Percentiles rank a stretch among this genome's conserved stretches.
These are phyloP conservation scores for Remorina albescens DNA, from an alignment of 2,797 vertebrate species.

Conservation along the genomic window DNA sequence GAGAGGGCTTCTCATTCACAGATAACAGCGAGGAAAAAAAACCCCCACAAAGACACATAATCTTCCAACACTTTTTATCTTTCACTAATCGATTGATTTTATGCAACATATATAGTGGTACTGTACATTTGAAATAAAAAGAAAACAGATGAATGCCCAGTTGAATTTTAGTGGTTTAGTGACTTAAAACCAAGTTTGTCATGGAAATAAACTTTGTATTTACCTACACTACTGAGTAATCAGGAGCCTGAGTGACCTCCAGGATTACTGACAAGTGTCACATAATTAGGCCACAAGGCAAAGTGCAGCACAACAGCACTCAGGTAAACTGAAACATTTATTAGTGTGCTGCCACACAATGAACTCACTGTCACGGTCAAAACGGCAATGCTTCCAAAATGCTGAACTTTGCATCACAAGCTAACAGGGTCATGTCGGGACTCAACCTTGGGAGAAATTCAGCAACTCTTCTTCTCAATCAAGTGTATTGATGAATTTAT, in stretches of 20 bases:
- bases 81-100: background rate
- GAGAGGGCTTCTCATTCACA: background rate
- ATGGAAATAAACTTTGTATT: background rate
- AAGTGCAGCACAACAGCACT: conserved; percentile 44
- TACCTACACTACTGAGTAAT: background rate
- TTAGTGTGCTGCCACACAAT: conserved; percentile 18
- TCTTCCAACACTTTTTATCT: background rate
- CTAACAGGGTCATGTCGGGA: conserved; percentile 25
- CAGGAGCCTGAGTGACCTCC: background rate
- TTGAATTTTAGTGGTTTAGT: background rate
- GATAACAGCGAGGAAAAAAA: background rate
- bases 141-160: background rate
- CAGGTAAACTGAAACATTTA: conserved; percentile 58
- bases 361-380: conserved; percentile 4
- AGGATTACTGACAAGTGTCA: conserved; percentile 11
- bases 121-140: background rate
- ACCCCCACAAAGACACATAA: background rate
- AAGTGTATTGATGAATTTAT: conserved; percentile 75
- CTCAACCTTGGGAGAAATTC: conserved; percentile 69
- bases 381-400: conserved; percentile 8
- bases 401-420: background rate
- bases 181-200: background rate
- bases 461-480: conserved; percentile 55
- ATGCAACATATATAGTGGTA: background rate
- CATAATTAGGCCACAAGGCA: conserved; percentile 27